Base-by-base conservation (phyloP, 2,888 invertebrate species). In the Latheticus oryzae region DNA sequence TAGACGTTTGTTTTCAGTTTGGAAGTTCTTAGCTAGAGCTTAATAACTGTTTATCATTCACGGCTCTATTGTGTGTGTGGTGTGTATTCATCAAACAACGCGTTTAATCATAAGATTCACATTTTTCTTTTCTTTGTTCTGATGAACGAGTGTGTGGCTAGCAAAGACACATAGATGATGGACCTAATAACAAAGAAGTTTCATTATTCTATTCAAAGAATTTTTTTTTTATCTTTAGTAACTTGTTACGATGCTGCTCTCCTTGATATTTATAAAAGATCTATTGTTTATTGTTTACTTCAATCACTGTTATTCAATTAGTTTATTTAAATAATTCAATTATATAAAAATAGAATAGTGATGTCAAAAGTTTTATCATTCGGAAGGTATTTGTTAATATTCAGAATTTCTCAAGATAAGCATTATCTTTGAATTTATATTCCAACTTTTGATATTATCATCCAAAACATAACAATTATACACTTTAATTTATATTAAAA, bases 241-340 rank as follows among this genome's bases (percentile, higher is more conserved):
- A 48, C 15, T 9, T 23, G 9, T 33, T 23, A 33, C 47, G 52
- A 52, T 24, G 56, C 50, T 28, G 56, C 17, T 33, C 17, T 5
- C 56, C 50, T 50, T 56, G 50, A 40, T 56, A 56, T 56, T 56
- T 56, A 56, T 28, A 56, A 56, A 32, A 40, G 50, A 40, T 42
- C 35, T 43, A 56, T 56, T 56, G 56, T 56, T 56, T 51, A 50
- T 56, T 56, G 56, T 56, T 50, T 42, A 32, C 42, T 4, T 5
- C 8, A 2, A 5, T 8, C 9, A 13, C 26, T 26, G 11, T 42
- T 42, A 42, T 42, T 26, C 26, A 42, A 42, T 42, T 42, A 42
- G 24, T 42, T 16, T 26, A 26, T 42, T 42, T 42, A 42, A 26
- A 42, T 26, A 42, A 26, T 42, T 42, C 19, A 42, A 42, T 42